A percentile compares a stretch with the other conserved stretches of the same genome.
phyloP scores from a whole-genome alignment of 2,888 invertebrate species.

The Leucoma salicis region DNA sequence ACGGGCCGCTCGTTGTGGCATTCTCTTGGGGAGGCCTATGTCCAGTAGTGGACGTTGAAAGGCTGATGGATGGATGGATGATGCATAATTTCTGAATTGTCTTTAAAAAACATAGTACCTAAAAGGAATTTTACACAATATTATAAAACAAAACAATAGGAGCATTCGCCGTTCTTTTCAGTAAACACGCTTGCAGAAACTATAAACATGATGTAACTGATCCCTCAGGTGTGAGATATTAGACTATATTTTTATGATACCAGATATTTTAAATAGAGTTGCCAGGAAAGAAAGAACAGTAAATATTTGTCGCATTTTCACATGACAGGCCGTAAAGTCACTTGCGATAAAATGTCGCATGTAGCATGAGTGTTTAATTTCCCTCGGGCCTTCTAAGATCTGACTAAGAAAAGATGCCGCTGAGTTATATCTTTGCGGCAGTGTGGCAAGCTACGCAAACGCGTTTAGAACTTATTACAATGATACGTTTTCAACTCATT shows the following conservation, averaged over 20 bases:
- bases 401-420: constrained; percentile 4
- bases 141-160: no score
- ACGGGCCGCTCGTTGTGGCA: no score
- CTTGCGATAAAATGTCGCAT: constrained; percentile 1
- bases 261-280: background rate
- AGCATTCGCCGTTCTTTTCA: no score
- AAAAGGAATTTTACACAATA: no score
- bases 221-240: no score
- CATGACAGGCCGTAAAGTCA: background rate
- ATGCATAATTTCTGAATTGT: no score
- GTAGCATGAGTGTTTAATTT: constrained; percentile 11
- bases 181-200: no score
- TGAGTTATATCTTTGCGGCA: constrained; percentile 5
- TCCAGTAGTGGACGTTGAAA: no score
- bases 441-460: constrained; percentile 1
- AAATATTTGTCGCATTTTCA: background rate
- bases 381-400: constrained; percentile 11
- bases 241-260: background rate
- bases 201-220: no score
- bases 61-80: no score
- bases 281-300: background rate
- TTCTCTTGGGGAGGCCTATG: no score
- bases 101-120: no score
- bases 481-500: background rate
- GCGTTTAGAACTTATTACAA: background rate